Conservation (phyloP, 2,797 vertebrate genomes). For the Danio choprae region DNA sequence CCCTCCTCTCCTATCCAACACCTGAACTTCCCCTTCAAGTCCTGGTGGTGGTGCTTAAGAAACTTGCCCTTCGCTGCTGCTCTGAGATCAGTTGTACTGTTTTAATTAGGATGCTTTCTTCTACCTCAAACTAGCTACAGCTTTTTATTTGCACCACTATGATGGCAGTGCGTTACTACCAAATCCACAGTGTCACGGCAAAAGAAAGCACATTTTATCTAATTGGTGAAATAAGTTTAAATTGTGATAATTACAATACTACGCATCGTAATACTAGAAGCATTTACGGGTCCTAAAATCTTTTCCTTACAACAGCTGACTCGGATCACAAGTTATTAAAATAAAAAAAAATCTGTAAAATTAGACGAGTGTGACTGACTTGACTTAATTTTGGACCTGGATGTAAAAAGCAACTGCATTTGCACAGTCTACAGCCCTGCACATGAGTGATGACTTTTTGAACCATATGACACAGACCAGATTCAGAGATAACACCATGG, state of each 20-base stretch:
- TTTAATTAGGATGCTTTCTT: conserved; percentile 14
- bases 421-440: not conserved
- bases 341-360: not conserved
- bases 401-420: not conserved
- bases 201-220: not conserved
- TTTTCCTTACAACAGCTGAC: not conserved
- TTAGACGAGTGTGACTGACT: not conserved
- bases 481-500: not conserved
- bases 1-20: conserved; percentile 61
- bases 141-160: not conserved
- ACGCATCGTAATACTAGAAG: not conserved
- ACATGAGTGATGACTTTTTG: not conserved
- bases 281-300: not conserved
- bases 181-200: not conserved
- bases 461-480: not conserved
- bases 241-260: not conserved
- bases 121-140: conserved; percentile 17
- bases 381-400: not conserved
- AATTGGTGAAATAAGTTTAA: not conserved
- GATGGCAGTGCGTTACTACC: not conserved
- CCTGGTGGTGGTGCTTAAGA: conserved; percentile 45
- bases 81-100: conserved; percentile 24
- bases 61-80: conserved; percentile 32
- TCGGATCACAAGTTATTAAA: not conserved
- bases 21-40: conserved; percentile 53